Base-by-base conservation (phyloP, 2,113 vertebrate species). In the Poeciliopsis occidentalis region DNA sequence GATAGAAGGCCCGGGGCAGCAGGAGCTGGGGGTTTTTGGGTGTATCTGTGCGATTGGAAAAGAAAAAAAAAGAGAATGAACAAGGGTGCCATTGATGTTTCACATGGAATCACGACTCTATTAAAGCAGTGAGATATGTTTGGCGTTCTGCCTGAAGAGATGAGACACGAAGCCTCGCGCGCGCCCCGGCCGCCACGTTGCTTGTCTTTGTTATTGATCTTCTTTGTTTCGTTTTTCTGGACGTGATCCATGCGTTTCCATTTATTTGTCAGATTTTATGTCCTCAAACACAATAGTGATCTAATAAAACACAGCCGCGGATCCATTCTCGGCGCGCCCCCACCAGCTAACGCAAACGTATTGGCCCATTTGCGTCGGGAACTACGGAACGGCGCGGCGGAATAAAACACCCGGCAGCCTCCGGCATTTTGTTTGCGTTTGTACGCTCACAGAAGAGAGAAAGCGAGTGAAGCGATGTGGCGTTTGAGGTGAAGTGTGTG, bases 211-310 rank as follows among this genome's bases (percentile, higher is more conserved):
- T 80, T 86, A 90, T 91, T 78, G 89, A 90, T 92, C 30, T 37
- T 37, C 11, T 34, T 7, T 32, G 1, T 32, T 32, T 1, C 85
- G 87, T 2, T 54, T 57, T 70, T n/a, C 57, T 4, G 66, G 71
- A 88, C 73, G 65, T 89, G 90, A 91, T 87, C 87, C 84, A 92
- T 91, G 88, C 85, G 83, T 91, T 90, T 87, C 87, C 82, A 91
- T 92, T 88, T 90, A 75, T 86, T 86, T 89, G 92, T 90, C 91
- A 88, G 71, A 88, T 89, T 92, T 92, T 91, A 92, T 91, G 89
- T 91, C 71, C 81, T 15, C 73, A 79, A 80, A 86, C 89, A 83
- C 86, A 88, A 87, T 86, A 78, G 76, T 60, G 86, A 85, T 86
- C 87, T 85, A 92, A 91, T 91, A 90, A 89, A 79, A 78, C 67